Evolutionary conservation across 2,113 vertebrate genomes (phyloP), one percentile per base, ranked within the genome.

Genomic region (Ciconia maguari): DNA sequence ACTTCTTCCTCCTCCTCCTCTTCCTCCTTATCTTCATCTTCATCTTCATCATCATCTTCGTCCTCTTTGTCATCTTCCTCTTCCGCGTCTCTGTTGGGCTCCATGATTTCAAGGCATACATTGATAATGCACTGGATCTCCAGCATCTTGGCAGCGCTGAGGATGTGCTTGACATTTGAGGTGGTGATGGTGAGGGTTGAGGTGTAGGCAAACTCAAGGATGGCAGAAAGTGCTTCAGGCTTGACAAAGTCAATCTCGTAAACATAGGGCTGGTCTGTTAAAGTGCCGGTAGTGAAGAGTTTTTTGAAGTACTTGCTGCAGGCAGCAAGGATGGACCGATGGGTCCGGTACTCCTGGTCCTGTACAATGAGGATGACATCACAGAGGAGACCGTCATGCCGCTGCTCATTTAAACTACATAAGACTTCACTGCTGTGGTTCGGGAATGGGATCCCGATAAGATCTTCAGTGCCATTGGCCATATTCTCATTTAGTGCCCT

Each of bases 221-320:
- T 99, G 96, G 99, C 99, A 1, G 99, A 99, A 98, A 99, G 98
- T 12, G 98, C 99, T 91, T 99, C 99, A 0, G 99, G 99, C 85
- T 98, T 99, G 48, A 99, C 99, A 76, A 99, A 99, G 98, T 99
- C 99, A 71, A 99, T 99, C 98, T 99, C 99, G 21, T 99, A 99
- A 96, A 99, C 97, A 46, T 98, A 98, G 79, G 98, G 99, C 96
- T 98, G 98, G 95, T 98, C 98, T 5, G 98, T 98, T 55, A 98
- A 98, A 57, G 98, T 98, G 88, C 98, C 98, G 0, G 99, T 98
- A 3, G 99, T 99, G 98, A 99, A 99, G 95, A 99, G 99, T 96
- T 99, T 99, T 97, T 99, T 99, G 95, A 99, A 99, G 96, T 99
- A 99, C 96, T 99, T 99, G 98, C 99, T 99, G 98, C 99, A 99